A percentile compares a stretch with the other conserved stretches of the same genome.
These are phyloP conservation scores for Acanthochromis polyacanthus DNA, from an alignment of 2,113 vertebrate genomes.

Conservation along the genomic window DNA sequence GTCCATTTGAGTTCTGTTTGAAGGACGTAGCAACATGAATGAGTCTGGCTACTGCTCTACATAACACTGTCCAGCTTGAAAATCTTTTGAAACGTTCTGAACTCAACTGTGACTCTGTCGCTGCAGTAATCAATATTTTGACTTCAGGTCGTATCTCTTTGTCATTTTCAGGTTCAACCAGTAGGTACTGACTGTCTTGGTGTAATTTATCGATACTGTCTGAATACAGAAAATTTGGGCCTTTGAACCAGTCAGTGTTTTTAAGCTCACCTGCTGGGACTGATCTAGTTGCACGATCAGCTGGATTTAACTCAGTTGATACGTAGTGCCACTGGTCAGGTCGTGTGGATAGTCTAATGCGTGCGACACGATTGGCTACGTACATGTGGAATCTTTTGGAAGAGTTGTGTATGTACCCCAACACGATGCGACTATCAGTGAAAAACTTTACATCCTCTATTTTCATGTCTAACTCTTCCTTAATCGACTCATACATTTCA, in stretches of 20 bases:
- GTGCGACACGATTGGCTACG: not conserved
- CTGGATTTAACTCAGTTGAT: not conserved
- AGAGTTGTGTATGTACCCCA: conserved; percentile 6
- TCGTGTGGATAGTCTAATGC: not conserved
- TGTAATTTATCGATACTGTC: not conserved
- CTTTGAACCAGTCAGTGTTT: no score
- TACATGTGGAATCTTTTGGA: conserved; percentile 3
- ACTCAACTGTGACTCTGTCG: not conserved
- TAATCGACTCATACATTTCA: not conserved
- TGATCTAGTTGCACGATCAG: not conserved
- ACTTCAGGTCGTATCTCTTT: not conserved
- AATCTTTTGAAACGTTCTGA: not conserved
- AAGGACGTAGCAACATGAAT: not conserved
- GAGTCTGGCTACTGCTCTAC: not conserved
- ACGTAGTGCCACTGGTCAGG: not conserved
- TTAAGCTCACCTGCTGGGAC: no score
- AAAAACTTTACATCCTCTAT: not conserved
- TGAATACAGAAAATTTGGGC: no score
- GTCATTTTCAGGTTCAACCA: not conserved
- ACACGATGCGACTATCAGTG: not conserved
- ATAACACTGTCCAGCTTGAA: not conserved
- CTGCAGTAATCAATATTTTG: not conserved
- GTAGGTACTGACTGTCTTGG: not conserved
- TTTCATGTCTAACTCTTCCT: not conserved
- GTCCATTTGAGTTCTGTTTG: not conserved